phyloP scores from a whole-genome alignment of 2,888 invertebrate genomes.

The Leptinotarsa rubiginosa region DNA sequence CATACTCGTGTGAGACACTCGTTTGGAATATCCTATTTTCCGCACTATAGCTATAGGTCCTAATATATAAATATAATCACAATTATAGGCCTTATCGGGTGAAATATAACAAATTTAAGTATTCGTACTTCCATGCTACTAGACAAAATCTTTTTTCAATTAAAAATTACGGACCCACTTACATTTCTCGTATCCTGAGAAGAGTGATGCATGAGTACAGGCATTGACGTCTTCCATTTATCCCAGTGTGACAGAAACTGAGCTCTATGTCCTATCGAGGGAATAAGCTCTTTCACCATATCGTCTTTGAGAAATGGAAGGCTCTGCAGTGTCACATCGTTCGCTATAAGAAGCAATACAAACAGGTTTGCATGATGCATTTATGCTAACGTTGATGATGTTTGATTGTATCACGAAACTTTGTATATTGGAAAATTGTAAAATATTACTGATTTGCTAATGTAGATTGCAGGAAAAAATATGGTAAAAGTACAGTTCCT shows the following conservation, averaged over 20 bases:
- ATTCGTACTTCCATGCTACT: no score
- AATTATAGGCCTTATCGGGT: no score
- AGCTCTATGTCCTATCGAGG: conserved; percentile 15
- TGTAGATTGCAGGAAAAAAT: no score
- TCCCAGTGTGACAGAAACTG: conserved; percentile 19
- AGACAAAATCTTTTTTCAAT: background rate
- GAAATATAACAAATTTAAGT: no score
- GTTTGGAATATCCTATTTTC: no score
- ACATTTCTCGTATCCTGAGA: conserved; percentile 16
- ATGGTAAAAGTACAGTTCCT: no score
- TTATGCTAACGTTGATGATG: background rate
- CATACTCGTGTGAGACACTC: no score
- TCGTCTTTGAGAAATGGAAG: conserved; percentile 15
- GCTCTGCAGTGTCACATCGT: conserved; percentile 19
- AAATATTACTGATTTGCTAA: no score
- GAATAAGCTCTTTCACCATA: conserved; percentile 20
- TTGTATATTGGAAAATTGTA: no score
- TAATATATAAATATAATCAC: no score
- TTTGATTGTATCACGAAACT: no score
- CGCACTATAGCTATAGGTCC: no score
- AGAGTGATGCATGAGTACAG: conserved; percentile 6
- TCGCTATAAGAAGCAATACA: background rate
- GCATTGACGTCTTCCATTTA: conserved; percentile 18
- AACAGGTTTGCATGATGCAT: conserved; percentile 8
- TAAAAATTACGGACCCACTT: conserved; percentile 12